Percentiles rank a stretch among this genome's conserved stretches.
These are phyloP conservation scores for Seira sanloemensis DNA, from an alignment of 2,888 invertebrate genomes.

Conservation along the genomic window DNA sequence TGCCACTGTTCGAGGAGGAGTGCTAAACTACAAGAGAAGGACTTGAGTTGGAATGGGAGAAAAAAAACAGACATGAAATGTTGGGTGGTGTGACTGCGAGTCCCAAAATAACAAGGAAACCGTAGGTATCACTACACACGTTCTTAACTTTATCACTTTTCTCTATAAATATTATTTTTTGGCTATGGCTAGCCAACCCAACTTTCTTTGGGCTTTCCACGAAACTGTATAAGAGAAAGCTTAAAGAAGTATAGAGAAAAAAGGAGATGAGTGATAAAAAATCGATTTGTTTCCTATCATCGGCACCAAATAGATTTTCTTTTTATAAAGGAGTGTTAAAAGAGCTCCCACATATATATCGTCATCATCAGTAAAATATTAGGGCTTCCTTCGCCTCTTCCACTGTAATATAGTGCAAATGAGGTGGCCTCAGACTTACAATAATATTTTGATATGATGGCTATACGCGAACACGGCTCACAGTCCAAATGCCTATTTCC, in stretches of 20 bases:
- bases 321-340: background rate
- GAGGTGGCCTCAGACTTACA: background rate
- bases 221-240: too few species aligned
- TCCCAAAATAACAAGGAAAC: too few species aligned
- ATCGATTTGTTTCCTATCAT: constrained; percentile 49
- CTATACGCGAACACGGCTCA: background rate
- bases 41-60: background rate
- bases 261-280: constrained; percentile 38
- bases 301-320: constrained; percentile 18
- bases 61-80: constrained; percentile 9
- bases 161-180: background rate
- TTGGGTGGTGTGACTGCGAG: background rate
- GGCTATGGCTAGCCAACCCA: background rate
- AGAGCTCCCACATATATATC: constrained; percentile 5
- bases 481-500: background rate
- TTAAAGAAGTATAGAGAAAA: background rate
- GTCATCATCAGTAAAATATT: background rate
- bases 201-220: background rate
- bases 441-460: constrained; percentile 8
- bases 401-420: constrained; percentile 6
- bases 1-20: background rate
- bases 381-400: background rate
- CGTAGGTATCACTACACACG: too few species aligned
- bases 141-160: constrained; percentile 7
- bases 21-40: background rate